A percentile compares a stretch with the other conserved stretches of the same genome.
These are phyloP conservation scores for Strix uralensis DNA, from an alignment of 2,113 vertebrate species.

Conservation along the genomic window DNA sequence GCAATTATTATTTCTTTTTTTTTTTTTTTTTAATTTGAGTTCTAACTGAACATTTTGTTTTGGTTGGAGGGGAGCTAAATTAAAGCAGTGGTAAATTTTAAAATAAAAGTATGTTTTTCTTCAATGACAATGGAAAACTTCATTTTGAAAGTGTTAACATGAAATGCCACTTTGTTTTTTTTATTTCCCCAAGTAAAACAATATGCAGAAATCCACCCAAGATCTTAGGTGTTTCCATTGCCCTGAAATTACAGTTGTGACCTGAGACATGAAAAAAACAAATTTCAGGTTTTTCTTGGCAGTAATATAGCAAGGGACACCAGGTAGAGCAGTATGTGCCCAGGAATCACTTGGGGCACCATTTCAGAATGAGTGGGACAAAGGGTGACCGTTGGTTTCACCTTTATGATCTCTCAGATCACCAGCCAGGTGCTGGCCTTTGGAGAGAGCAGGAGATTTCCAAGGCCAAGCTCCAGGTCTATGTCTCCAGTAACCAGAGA, in stretches of 20 bases:
- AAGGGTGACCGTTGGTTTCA: neutral
- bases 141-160: neutral
- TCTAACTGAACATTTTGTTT: neutral
- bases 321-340: neutral
- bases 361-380: accelerated
- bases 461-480: neutral
- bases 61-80: neutral
- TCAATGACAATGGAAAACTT: neutral
- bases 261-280: neutral
- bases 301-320: neutral
- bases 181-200: neutral
- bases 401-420: neutral
- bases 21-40: neutral
- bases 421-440: neutral
- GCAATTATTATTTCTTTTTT: neutral
- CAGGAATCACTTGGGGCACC: neutral
- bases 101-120: neutral
- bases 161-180: neutral
- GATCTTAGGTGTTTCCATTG: neutral
- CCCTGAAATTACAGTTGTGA: neutral
- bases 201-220: neutral
- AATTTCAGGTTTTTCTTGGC: neutral
- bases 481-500: neutral
- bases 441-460: neutral
- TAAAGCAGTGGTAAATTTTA: neutral